Conservation (phyloP, 1,140 invertebrate species). For the Chionoecetes opilio region DNA sequence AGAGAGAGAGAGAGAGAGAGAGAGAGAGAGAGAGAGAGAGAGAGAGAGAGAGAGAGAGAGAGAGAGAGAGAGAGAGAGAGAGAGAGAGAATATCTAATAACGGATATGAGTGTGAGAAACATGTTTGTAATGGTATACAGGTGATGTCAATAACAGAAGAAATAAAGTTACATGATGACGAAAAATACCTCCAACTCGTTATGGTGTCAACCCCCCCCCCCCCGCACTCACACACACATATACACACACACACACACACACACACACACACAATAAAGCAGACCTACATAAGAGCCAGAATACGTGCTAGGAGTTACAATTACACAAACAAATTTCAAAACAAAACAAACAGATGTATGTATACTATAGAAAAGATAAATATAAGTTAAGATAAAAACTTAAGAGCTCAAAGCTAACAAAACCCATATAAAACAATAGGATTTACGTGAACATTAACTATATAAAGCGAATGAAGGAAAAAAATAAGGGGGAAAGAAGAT, state of each 20-base stretch:
- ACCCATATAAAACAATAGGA: not conserved
- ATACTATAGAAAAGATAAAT: not conserved
- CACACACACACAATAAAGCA: not conserved
- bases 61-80: not conserved
- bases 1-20: slow-evolving; percentile 27
- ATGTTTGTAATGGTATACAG: not conserved
- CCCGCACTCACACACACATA: no score
- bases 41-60: slow-evolving; percentile 8
- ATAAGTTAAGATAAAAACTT: not conserved
- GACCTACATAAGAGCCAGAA: no score
- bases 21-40: slow-evolving; percentile 19
- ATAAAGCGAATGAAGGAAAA: not conserved
- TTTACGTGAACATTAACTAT: no score
- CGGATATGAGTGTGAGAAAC: not conserved
- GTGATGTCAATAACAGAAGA: not conserved
- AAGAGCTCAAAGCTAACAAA: not conserved
- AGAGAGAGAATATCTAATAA: not conserved
- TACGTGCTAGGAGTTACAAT: no score
- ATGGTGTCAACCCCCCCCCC: not conserved
- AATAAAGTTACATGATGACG: not conserved
- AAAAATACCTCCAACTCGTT: not conserved
- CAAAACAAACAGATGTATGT: no score
- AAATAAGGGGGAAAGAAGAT: not conserved
- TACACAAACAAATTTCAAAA: no score
- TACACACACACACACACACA: not conserved